These are phyloP conservation scores for Lottia gigantea DNA, from an alignment of 2,888 invertebrate species.

Conservation along the genomic window DNA sequence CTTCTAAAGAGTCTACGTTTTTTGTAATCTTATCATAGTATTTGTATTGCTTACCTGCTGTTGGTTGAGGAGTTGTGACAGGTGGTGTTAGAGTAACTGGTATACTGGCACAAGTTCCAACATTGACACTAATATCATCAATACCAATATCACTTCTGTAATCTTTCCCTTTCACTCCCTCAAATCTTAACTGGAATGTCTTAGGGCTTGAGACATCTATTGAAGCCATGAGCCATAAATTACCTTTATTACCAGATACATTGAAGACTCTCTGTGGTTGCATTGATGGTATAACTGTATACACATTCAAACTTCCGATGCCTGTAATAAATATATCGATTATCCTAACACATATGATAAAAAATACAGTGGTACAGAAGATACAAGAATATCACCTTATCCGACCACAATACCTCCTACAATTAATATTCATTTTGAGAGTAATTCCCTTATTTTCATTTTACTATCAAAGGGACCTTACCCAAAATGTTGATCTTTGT, in stretches of 20 bases:
- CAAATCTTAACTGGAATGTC: constrained; percentile 49
- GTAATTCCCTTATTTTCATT: too few species aligned
- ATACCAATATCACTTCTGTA: constrained; percentile 55
- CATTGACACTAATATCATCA: constrained; percentile 43
- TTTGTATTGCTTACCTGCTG: constrained; percentile 36
- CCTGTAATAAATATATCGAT: constrained; percentile 27
- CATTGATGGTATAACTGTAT: constrained; percentile 22
- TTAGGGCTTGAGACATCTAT: constrained; percentile 35
- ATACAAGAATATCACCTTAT: too few species aligned
- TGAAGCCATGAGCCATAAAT: constrained; percentile 45
- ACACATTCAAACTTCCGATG: constrained; percentile 52
- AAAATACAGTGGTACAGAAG: too few species aligned
- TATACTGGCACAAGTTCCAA: constrained; percentile 29
- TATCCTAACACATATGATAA: too few species aligned
- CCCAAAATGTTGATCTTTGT: too few species aligned
- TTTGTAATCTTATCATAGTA: too few species aligned
- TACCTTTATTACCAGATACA: constrained; percentile 46
- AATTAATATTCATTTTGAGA: too few species aligned
- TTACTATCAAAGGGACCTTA: too few species aligned
- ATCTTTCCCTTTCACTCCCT: constrained; percentile 47
- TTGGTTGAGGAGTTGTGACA: constrained; percentile 36
- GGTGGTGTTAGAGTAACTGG: constrained; percentile 28
- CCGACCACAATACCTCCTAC: too few species aligned
- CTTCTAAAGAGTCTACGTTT: too few species aligned
- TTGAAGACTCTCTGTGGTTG: constrained; percentile 37